Evolutionary conservation across 2,888 invertebrate genomes (phyloP).

Genomic region (Abscondita cerata): DNA sequence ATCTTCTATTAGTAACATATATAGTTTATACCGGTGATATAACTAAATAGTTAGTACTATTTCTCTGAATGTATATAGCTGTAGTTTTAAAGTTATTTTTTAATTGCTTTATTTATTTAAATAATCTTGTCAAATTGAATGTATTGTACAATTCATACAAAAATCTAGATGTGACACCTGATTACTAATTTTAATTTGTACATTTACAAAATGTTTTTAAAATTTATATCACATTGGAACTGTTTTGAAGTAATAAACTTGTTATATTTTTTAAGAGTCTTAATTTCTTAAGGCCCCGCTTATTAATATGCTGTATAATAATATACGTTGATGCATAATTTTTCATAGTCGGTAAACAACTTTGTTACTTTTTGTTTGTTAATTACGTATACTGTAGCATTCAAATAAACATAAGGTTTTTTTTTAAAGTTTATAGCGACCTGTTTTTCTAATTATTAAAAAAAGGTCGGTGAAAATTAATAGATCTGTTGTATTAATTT

Average conservation of each 20-base stretch:
- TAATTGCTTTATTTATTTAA: slow-evolving; percentile 11
- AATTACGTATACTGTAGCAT: too few relatives aligned
- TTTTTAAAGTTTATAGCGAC: too few relatives aligned
- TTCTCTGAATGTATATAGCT: slow-evolving; percentile 10
- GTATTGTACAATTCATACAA: slow-evolving; percentile 6
- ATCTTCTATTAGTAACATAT: slow-evolving; percentile 9
- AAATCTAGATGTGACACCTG: slow-evolving; percentile 12
- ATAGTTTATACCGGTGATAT: slow-evolving; percentile 12
- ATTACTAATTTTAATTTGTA: slow-evolving; percentile 23
- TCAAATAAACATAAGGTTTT: too few relatives aligned
- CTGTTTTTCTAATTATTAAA: too few relatives aligned
- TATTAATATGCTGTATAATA: too few relatives aligned
- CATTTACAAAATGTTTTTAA: slow-evolving; percentile 44
- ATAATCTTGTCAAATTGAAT: background rate
- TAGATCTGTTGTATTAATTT: too few relatives aligned
- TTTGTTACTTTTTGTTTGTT: too few relatives aligned
- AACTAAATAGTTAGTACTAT: slow-evolving; percentile 11
- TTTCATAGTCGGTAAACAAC: too few relatives aligned
- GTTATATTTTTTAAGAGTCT: slow-evolving; percentile 50
- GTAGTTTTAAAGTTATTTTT: slow-evolving; percentile 18
- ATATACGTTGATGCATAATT: too few relatives aligned
- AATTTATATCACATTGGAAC: slow-evolving; percentile 46
- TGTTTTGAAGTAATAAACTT: slow-evolving; percentile 53
- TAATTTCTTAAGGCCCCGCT: too few relatives aligned
- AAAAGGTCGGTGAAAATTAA: too few relatives aligned